Conservation (phyloP, 2,113 vertebrate species). For the Eidolon helvum region DNA sequence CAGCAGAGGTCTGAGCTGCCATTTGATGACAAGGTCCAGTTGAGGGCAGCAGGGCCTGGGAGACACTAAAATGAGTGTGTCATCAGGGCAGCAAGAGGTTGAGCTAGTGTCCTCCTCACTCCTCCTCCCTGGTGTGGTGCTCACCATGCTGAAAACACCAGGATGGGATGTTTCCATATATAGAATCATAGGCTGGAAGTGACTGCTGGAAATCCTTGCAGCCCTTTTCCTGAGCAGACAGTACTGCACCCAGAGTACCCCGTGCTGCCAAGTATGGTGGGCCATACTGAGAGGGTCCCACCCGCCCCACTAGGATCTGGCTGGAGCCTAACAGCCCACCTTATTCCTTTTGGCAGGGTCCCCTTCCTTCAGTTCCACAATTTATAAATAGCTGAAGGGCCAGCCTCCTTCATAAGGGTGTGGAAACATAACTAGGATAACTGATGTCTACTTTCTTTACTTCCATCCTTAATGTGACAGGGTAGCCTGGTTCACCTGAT, state of each 20-base stretch:
- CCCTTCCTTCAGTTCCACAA: conserved; percentile 10
- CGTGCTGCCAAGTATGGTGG: conserved; percentile 29
- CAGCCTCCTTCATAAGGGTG: conserved; percentile 65
- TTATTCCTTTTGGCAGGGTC: not conserved
- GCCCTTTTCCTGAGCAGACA: conserved; percentile 33
- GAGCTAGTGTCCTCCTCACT: conserved; percentile 44
- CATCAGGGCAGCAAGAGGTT: conserved; percentile 48
- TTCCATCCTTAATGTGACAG: not conserved
- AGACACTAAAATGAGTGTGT: conserved; percentile 47
- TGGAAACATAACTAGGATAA: conserved; percentile 37
- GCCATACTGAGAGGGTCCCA: not conserved
- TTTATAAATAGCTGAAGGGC: conserved; percentile 80
- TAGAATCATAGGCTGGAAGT: conserved; percentile 72
- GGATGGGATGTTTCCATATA: conserved; percentile 84
- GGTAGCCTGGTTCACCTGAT: not conserved
- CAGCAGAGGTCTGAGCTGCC: conserved; percentile 80
- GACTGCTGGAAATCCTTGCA: conserved; percentile 40
- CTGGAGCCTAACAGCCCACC: not conserved
- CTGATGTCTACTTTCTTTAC: not conserved
- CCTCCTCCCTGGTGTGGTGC: conserved; percentile 33
- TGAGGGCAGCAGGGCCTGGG: conserved; percentile 41
- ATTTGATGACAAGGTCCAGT: conserved; percentile 80
- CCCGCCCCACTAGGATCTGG: not conserved
- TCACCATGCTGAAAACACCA: conserved; percentile 39
- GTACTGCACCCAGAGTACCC: conserved; percentile 15